Evolutionary conservation across 2,888 invertebrate species (phyloP), one percentile per base, ranked within the genome.

Genomic region (Elysia crispata): DNA sequence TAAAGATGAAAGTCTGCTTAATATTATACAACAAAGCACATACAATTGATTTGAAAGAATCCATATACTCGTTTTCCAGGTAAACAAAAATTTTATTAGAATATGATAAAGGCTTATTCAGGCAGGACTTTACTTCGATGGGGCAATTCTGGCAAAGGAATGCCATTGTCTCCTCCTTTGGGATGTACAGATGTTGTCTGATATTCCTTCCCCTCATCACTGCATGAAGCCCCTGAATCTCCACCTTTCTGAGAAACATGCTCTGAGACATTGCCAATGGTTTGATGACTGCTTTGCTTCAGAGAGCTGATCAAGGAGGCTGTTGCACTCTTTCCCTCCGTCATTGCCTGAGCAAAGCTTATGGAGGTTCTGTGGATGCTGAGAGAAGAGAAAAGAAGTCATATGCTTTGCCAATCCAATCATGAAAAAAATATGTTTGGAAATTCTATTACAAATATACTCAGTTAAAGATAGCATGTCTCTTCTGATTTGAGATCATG

Each of bases 281-380:
- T 79, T 11, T 69, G 64, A 15, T 67, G 62, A 30, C 67, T 81
- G 67, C 72, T 78, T 18, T 82, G 80, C 30, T 80, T 74, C 8
- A 73, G 50, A 18, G 79, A 82, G 33, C 81, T 81, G 62, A 79
- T 67, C 33, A 60, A 78, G 23, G 79, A 70, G 13, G 64, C 73
- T 41, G 78, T 76, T 41, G 31, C 60, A 60, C 79, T 81, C 50
- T 79, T 79, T 28, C 62, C 54, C 20, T 81, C 76, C 25, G 31
- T 20, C 18, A 31, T 28, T 11, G 62, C 69, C 57, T 78, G 77
- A 41, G 50, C 79, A 79, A 30, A 74, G n/a, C 77, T 80, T 28
- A 67, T 60, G 18, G 77, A 62, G 1, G 54, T 30, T 60, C 80
- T 82, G 76, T 15, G 64, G 66, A 67, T 64, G 57, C 72, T 54